Base-by-base conservation (phyloP, 1,140 invertebrate genomes). In the Drosophila baimaii region DNA sequence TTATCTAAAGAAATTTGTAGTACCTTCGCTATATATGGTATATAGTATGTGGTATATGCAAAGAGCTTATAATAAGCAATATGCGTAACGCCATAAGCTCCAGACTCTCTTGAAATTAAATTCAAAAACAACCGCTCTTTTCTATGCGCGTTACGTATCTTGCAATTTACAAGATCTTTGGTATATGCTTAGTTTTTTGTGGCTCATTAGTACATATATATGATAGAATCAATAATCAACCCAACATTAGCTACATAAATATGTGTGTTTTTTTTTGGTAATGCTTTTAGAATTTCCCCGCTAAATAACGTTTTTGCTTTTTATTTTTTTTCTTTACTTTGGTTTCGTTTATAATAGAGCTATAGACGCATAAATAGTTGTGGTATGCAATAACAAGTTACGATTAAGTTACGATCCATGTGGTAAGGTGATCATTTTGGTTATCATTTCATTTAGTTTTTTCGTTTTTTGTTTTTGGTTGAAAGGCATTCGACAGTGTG, bases 241-340 rank as follows among this genome's bases (percentile, higher is more conserved):
- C 77, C 82, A 90, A 86, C 86, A 83, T 81, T 80, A 75, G 81
- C 85, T 90, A 90, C 71, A 71, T 80, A 80, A 84, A 80, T 83
- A 84, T 79, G 61, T 75, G 52, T 49, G 46, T 58, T 52, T 52
- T 49, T 37, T 58, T 52, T 52, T 52, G 29, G 65, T 29, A 47
- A 81, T 80, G 65, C 62, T 37, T 76, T 57, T 55, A 64, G 79
- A 77, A 74, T 64, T 61, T 35, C 31, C 37, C 61, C 27, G 61
- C 54, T 52, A 52, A 52, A 52, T 52, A 52, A 52, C 51, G 51
- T 52, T 21, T 35, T 52, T 51, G 17, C 19, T 72, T 49, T 49
- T 21, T 10, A 15, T 21, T 47, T 61, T 72, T 27, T 29, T 61
- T 72, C 23, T 29, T 75, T 19, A 43, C 49, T 79, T 64, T 47